Evolutionary conservation across 2,888 invertebrate species (phyloP).

Genomic region (Nematopogon swammerdamellus): DNA sequence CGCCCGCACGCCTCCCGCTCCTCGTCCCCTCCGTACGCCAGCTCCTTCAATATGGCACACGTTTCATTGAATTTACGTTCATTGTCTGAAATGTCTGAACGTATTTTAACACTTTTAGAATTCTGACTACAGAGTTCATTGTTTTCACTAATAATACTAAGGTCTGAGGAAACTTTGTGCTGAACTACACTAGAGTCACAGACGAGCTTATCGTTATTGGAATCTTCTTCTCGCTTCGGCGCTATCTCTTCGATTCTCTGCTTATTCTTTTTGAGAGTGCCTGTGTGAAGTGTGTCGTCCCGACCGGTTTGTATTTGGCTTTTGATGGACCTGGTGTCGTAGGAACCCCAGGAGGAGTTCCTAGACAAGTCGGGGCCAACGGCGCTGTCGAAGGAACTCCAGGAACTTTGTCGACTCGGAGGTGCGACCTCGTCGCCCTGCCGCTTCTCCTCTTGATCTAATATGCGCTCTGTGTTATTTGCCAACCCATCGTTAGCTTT

Average conservation of each 20-base stretch:
- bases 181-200: constrained; percentile 13
- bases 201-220: constrained; percentile 21
- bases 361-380: constrained; percentile 70
- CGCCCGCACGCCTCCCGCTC: too few relatives aligned
- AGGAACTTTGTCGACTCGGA: constrained; percentile 66
- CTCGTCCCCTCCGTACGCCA: constrained; percentile 43
- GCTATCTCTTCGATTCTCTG: constrained; percentile 11
- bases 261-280: constrained; percentile 11
- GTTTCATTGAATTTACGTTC: constrained; percentile 47
- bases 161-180: constrained; percentile 24
- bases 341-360: constrained; percentile 82
- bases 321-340: constrained; percentile 54
- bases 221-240: constrained; percentile 31
- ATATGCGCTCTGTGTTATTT: constrained; percentile 66
- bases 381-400: constrained; percentile 77
- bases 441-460: constrained; percentile 66
- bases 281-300: constrained; percentile 19
- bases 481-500: constrained; percentile 64
- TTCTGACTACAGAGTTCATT: constrained; percentile 12
- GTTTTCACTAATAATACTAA: constrained; percentile 38
- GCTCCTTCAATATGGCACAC: constrained; percentile 61
- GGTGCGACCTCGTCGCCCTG: constrained; percentile 25
- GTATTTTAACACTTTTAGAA: constrained; percentile 9
- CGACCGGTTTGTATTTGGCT: constrained; percentile 16
- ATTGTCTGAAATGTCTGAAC: constrained; percentile 28